phyloP scores from a whole-genome alignment of 2,113 vertebrate genomes.

The Syngnathus typhle region DNA sequence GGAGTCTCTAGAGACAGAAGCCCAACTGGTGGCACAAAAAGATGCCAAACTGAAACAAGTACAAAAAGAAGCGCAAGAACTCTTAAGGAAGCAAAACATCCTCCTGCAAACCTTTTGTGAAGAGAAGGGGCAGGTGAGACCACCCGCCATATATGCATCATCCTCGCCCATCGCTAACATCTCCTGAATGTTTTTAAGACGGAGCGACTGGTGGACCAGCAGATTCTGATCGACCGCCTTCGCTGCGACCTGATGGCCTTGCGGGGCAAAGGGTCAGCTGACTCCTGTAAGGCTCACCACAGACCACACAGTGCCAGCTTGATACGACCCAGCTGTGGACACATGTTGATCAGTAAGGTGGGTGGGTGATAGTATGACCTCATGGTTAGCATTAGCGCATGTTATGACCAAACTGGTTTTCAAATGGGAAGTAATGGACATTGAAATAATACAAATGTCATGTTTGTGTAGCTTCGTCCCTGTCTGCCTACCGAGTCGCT shows the following conservation, averaged over 20 bases:
- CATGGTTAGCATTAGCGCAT: neutral
- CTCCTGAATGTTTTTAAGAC: constrained; percentile 61
- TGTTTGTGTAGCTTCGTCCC: constrained; percentile 69
- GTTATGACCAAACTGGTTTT: neutral
- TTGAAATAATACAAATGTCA: neutral
- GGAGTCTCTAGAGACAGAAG: constrained; percentile 69
- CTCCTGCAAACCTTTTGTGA: constrained; percentile 64
- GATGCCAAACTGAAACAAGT: constrained; percentile 68
- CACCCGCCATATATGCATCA: too few relatives aligned
- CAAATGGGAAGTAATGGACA: neutral
- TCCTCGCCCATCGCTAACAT: neutral
- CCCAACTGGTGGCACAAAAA: constrained; percentile 72
- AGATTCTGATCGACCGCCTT: constrained; percentile 76
- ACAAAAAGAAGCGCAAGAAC: constrained; percentile 55
- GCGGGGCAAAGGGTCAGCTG: constrained; percentile 18
- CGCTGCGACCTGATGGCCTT: constrained; percentile 64
- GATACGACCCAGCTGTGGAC: constrained; percentile 41
- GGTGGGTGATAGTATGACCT: neutral
- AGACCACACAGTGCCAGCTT: constrained; percentile 75
- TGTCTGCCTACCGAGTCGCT: constrained; percentile 71
- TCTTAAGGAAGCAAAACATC: neutral
- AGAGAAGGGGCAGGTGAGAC: constrained; percentile 75
- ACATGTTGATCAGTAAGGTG: constrained; percentile 70
- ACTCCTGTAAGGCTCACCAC: constrained; percentile 20
- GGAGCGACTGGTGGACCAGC: constrained; percentile 83